A percentile compares a stretch with the other conserved stretches of the same genome.
Evolutionary conservation across 1,140 invertebrate species (phyloP).

Genomic region (Procambarus virginalis): DNA sequence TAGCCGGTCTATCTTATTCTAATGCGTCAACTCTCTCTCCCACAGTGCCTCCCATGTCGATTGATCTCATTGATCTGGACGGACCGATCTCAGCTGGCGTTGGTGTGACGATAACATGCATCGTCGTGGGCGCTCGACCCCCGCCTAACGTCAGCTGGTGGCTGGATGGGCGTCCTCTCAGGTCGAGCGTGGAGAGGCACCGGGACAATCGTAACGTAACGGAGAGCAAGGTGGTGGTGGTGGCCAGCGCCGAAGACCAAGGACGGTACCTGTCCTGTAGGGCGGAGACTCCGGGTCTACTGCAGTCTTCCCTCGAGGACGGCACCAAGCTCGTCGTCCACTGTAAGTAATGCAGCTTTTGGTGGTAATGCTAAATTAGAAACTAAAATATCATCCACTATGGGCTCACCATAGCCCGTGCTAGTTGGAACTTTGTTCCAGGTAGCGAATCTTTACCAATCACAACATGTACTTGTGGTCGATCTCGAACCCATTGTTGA

Average conservation of each 20-base stretch:
- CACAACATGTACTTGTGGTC: no score
- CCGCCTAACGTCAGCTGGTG: conserved; percentile 86
- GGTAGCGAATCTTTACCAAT: no score
- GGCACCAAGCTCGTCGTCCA: conserved; percentile 89
- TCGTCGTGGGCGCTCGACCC: conserved; percentile 85
- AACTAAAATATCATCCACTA: no score
- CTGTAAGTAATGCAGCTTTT: conserved; percentile 80
- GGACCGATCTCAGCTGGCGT: conserved; percentile 86
- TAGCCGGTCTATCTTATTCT: no score
- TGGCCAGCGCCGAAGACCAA: conserved; percentile 87
- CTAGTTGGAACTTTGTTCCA: no score
- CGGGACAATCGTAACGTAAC: conserved; percentile 86
- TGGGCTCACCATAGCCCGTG: no score
- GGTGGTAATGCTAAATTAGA: no score
- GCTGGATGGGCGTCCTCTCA: conserved; percentile 78
- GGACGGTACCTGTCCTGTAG: conserved; percentile 88
- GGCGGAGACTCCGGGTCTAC: conserved; percentile 83
- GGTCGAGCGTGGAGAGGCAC: conserved; percentile 38
- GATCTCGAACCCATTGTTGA: no score
- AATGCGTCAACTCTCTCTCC: neutral
- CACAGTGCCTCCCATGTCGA: conserved; percentile 68
- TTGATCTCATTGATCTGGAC: conserved; percentile 61
- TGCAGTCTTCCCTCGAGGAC: conserved; percentile 84
- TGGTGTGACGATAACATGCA: conserved; percentile 84
- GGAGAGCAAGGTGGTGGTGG: conserved; percentile 86